Conservation (phyloP, 2,113 vertebrate genomes). For the Paramisgurnus dabryanus region DNA sequence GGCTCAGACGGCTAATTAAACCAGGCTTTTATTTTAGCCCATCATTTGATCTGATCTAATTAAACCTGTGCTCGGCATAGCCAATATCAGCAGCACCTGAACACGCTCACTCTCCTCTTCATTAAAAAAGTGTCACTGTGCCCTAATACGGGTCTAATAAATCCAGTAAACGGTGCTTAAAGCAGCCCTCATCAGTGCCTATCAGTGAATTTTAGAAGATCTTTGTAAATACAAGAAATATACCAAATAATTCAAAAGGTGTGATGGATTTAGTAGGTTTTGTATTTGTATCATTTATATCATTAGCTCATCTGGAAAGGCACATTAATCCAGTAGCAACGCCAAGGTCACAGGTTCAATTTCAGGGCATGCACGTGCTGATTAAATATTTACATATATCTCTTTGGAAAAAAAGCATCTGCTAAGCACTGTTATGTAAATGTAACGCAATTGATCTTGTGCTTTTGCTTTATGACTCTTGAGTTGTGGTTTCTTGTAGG, state of each 20-base stretch:
- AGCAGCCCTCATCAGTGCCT: neutral
- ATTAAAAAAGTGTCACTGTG: slow-evolving; percentile 32
- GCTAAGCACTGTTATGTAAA: neutral
- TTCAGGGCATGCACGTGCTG: no score
- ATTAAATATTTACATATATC: no score
- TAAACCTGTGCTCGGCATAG: slow-evolving; percentile 48
- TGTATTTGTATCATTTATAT: no score
- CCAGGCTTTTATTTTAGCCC: slow-evolving; percentile 53
- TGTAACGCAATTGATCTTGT: neutral
- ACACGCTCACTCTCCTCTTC: slow-evolving; percentile 39
- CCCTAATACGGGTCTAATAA: slow-evolving; percentile 18
- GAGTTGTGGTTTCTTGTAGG: slow-evolving; percentile 17
- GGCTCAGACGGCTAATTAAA: slow-evolving; percentile 49
- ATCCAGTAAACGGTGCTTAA: slow-evolving; percentile 10
- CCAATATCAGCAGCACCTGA: slow-evolving; percentile 38
- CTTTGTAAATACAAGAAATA: neutral
- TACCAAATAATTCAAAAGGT: neutral
- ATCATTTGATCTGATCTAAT: slow-evolving; percentile 56
- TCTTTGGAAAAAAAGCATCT: neutral
- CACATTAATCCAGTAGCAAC: no score
- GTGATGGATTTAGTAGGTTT: no score
- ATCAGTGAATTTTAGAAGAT: neutral
- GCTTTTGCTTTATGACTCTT: neutral
- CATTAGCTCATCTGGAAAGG: no score
- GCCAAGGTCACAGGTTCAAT: no score